Evolutionary conservation across 1,140 invertebrate genomes (phyloP), one percentile per base, ranked within the genome.

Genomic region (Drosophila melanica): DNA sequence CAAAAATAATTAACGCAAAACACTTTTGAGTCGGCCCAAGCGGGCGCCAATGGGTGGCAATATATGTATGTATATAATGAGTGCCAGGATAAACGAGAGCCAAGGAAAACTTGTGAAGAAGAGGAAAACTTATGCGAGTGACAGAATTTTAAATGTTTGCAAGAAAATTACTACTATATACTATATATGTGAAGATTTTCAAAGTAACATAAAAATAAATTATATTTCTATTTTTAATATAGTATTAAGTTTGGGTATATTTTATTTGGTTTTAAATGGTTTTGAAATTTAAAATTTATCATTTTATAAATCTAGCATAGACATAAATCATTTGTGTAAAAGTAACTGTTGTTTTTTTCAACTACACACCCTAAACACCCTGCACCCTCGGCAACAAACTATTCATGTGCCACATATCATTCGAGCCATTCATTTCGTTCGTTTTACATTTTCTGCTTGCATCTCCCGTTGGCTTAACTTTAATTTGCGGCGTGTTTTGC

Each of bases 1-100:
- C 45, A 57, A 68, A 79, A 81, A 86, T 85, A 85, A 86, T 85
- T 86, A 81, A 85, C 35, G 48, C 55, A 58, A 18, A 44, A 33
- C 41, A 45, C 27, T 58, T 23, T 10, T 42, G 12, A 44, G 55
- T 18, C 54, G 16, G 54, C 14, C 0, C 3, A 20, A 27, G 0
- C 8, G n/a, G 23, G 11, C 27, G n/a, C 23, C 1, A 18, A 6
- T 27, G 55, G 39, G 18, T 41, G 35, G 18, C 37, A 14, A 23
- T n/a, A 55, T 30, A n/a, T n/a, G 14, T 9, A 7, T n/a, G n/a
- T n/a, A 12, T 54, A n/a, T 23, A 42, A 55, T 42, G 53, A 55
- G 53, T n/a, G 20, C 1, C 6, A n/a, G 4, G 0, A 4, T 5
- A 14, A 41, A 41, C 1, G n/a, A 12, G 5, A 41, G 5, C 39